A percentile compares a stretch with the other conserved stretches of the same genome.
Conservation (phyloP, 2,888 invertebrate species). For the Hyppa rectilinea region DNA sequence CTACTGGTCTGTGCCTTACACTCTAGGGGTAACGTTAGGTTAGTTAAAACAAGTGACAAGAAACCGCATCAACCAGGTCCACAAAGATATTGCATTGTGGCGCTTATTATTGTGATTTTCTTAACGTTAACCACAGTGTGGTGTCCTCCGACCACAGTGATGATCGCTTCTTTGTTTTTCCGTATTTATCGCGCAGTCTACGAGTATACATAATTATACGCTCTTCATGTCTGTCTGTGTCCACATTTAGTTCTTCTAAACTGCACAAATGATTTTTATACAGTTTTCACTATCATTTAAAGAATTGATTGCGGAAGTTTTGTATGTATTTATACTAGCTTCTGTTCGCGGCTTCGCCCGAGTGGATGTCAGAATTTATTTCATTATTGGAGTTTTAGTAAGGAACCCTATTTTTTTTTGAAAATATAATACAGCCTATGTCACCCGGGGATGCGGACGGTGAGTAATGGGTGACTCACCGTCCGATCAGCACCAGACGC, state of each 20-base stretch:
- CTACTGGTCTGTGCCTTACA: no score
- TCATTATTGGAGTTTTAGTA: no score
- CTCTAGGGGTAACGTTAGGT: no score
- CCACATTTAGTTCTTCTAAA: background rate
- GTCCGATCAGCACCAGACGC: no score
- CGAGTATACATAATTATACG: no score
- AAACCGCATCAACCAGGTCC: background rate
- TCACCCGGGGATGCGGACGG: no score
- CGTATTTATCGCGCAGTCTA: slow-evolving; percentile 11
- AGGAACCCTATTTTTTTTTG: no score
- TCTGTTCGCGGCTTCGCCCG: no score
- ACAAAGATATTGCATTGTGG: slow-evolving; percentile 29
- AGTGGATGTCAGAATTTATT: no score
- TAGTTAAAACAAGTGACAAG: slow-evolving; percentile 4
- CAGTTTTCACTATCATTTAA: rapidly evolving
- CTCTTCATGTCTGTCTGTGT: background rate
- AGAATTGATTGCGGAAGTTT: background rate
- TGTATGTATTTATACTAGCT: no score
- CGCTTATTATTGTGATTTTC: slow-evolving; percentile 25
- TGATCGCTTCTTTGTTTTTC: slow-evolving; percentile 55
- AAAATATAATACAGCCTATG: no score
- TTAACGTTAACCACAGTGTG: slow-evolving; percentile 22
- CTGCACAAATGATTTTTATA: background rate
- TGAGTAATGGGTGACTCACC: no score
- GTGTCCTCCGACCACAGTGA: slow-evolving; percentile 49